Evolutionary conservation across 64 coral and sea anemone species (phyloP).

Genomic region (Stylophora pistillata): DNA sequence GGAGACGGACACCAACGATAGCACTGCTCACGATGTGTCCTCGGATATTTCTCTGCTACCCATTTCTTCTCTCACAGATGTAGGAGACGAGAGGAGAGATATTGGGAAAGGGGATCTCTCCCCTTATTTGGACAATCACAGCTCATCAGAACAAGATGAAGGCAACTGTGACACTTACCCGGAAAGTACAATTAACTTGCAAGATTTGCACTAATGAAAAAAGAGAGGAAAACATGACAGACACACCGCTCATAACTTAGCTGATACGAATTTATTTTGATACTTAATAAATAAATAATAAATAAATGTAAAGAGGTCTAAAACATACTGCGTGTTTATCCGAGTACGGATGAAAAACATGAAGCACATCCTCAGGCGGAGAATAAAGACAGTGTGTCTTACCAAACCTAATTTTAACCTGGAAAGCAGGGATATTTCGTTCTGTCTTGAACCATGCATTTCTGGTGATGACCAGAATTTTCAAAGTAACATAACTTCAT

Average conservation of each 20-base stretch:
- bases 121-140: constrained; percentile 54
- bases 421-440: no score
- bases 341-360: no score
- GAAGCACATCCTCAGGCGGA: no score
- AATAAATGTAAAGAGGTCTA: not conserved
- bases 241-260: not conserved
- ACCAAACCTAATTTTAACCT: no score
- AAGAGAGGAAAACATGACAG: not conserved
- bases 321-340: no score
- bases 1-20: constrained; percentile 1
- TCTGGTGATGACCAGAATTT: no score
- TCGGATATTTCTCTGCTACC: not conserved
- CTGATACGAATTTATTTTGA: not conserved
- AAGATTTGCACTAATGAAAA: constrained; percentile 48
- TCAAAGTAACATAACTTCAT: no score
- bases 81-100: not conserved
- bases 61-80: constrained; percentile 29
- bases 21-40: not conserved
- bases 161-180: constrained; percentile 47
- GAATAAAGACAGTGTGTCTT: no score
- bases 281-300: not conserved
- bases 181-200: constrained; percentile 71
- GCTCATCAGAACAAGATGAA: constrained; percentile 56
- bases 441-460: no score
- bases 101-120: constrained; percentile 16